Evolutionary conservation across 2,888 invertebrate genomes (phyloP).

Genomic region (Metellina segmentata): DNA sequence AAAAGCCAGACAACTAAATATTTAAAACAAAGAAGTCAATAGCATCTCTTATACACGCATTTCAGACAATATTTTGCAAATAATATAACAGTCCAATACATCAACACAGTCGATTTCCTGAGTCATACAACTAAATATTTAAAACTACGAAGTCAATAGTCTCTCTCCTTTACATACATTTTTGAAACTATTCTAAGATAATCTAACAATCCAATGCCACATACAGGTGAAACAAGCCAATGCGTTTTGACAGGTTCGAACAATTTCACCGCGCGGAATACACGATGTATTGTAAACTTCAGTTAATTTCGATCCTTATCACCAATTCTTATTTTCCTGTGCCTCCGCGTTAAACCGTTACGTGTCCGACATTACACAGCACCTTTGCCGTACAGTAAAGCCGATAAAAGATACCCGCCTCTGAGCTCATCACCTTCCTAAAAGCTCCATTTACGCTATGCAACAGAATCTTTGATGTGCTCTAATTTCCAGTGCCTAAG

Average conservation of each 20-base stretch:
- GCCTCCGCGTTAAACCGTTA: not conserved
- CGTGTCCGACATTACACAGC: constrained; percentile 9
- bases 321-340: constrained; percentile 6
- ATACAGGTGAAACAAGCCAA: not conserved
- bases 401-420: constrained; percentile 53
- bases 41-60: too few relatives aligned
- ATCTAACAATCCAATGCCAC: too few relatives aligned
- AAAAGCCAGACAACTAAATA: too few relatives aligned
- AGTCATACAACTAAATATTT: too few relatives aligned
- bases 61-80: too few relatives aligned
- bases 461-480: constrained; percentile 72
- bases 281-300: not conserved
- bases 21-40: too few relatives aligned
- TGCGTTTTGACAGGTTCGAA: not conserved
- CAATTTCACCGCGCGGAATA: not conserved
- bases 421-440: constrained; percentile 61
- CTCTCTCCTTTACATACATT: not conserved
- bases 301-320: constrained; percentile 29
- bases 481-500: constrained; percentile 68
- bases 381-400: constrained; percentile 9
- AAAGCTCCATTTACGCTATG: constrained; percentile 67
- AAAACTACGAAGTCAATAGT: too few relatives aligned
- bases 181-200: not conserved
- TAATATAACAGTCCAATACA: not conserved
- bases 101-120: not conserved